Percentiles rank a stretch among this genome's conserved stretches.
Conservation (phyloP, 2,797 vertebrate genomes). For the Fratercula arctica region DNA sequence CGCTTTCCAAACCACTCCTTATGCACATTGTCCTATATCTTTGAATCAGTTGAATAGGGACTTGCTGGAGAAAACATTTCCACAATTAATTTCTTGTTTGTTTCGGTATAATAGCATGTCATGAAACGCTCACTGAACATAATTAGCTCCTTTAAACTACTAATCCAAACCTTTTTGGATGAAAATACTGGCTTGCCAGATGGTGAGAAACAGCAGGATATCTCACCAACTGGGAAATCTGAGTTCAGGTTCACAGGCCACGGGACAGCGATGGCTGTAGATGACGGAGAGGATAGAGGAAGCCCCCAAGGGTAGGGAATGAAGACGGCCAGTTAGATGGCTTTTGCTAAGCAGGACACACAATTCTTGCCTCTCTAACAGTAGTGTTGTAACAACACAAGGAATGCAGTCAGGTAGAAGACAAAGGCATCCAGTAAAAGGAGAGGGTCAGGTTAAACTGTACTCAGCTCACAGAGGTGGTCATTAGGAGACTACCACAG, state of each 20-base stretch:
- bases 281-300: background rate
- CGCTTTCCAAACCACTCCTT: slow-evolving; percentile 15
- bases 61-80: slow-evolving; percentile 62
- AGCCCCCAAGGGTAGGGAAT: background rate
- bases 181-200: slow-evolving; percentile 59
- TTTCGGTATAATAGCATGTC: slow-evolving; percentile 65
- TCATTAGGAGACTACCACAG: background rate
- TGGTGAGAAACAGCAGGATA: slow-evolving; percentile 51
- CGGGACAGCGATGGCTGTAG: background rate
- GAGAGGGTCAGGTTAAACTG: background rate
- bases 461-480: background rate
- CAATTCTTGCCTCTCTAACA: background rate
- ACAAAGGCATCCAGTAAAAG: background rate
- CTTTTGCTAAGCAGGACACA: slow-evolving; percentile 8
- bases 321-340: background rate
- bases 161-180: slow-evolving; percentile 52
- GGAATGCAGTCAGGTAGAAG: background rate
- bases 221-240: slow-evolving; percentile 42
- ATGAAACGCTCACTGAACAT: slow-evolving; percentile 62
- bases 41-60: slow-evolving; percentile 13
- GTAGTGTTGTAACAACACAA: background rate
- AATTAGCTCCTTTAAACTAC: slow-evolving; percentile 60
- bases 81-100: slow-evolving; percentile 71
- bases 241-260: slow-evolving; percentile 61
- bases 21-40: background rate